These are phyloP conservation scores for Pseudococcus jackbeardsleyi DNA, from an alignment of 2,888 invertebrate genomes.

Conservation along the genomic window DNA sequence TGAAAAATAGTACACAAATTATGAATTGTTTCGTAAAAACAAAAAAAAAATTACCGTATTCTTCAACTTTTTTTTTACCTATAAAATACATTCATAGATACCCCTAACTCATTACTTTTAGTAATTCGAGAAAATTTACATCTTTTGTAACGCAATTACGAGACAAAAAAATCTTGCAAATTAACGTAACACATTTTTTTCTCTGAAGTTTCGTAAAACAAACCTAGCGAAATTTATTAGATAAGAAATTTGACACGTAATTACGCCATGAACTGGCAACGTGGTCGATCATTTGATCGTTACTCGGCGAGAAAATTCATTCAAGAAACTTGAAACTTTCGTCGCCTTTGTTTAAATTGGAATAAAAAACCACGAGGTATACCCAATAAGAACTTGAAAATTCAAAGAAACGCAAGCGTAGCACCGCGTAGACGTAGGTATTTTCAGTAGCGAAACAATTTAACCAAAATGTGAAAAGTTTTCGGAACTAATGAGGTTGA, in stretches of 20 bases:
- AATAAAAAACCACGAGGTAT: not conserved
- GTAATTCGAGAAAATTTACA: too few relatives aligned
- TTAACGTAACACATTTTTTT: not conserved
- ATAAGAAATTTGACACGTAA: not conserved
- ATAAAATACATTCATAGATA: too few relatives aligned
- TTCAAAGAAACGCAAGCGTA: not conserved
- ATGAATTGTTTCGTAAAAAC: too few relatives aligned
- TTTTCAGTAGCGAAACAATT: not conserved
- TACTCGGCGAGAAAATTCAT: constrained; percentile 3
- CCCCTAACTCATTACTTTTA: too few relatives aligned
- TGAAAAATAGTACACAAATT: too few relatives aligned
- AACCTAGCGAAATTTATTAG: not conserved
- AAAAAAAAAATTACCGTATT: too few relatives aligned
- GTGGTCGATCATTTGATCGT: not conserved
- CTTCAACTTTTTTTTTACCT: too few relatives aligned
- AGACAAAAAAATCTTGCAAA: not conserved
- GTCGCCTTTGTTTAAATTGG: not conserved
- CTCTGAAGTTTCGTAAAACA: not conserved
- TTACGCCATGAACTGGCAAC: not conserved
- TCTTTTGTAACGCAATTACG: not conserved
- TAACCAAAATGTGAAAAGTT: not conserved
- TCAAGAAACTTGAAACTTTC: not conserved
- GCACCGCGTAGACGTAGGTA: not conserved
- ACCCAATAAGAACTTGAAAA: not conserved
- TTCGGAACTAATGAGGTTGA: not conserved